Base-by-base conservation (phyloP, 2,113 vertebrate genomes). In the Eulemur macaco region DNA sequence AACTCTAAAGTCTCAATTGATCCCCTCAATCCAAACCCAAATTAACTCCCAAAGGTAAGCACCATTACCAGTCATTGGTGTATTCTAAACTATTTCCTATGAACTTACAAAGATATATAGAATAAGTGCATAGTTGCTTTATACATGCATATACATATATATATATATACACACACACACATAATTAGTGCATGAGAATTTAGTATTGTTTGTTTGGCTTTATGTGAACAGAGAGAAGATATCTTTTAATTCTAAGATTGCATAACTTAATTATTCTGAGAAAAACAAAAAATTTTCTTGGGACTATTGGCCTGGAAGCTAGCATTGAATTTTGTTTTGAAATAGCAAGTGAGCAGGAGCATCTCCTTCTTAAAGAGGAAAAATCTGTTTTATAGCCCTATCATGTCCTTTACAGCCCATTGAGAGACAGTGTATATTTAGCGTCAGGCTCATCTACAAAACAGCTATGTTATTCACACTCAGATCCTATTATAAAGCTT, bases 201-300 rank as follows among this genome's bases (percentile, higher is more conserved):
- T 50, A 74, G 34, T 66, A 39, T 86, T 20, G 77, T 39, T 71
- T 91, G 27, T 23, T 84, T 89, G 69, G 27, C 87, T 94, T 97
- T 87, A 83, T 23, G 73, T 78, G 11, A 97, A 93, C 20, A 86
- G 39, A 82, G 39, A 90, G n/a, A 93, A 74, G 3, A 71, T 81
- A 90, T 31, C 58, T 82, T 96, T 94, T 89, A 94, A 95, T 71
- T 91, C 71, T 89, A 86, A 47, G 14, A 80, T 58, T 60, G 3
- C 3, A 60, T 73, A 74, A 95, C 83, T 96, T 92, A 94, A 95
- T 81, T 96, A 85, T 89, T 89, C 29, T 34, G 34, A 86, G 60
- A 5, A 94, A 88, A 96, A 76, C 82, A 83, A 93, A 96, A 95
- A 50, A 80, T 60, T 82, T 96, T 56, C 42, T 91, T 78, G 9